These are phyloP conservation scores for Stictonetta naevosa DNA, from an alignment of 2,113 vertebrate species.

Conservation along the genomic window DNA sequence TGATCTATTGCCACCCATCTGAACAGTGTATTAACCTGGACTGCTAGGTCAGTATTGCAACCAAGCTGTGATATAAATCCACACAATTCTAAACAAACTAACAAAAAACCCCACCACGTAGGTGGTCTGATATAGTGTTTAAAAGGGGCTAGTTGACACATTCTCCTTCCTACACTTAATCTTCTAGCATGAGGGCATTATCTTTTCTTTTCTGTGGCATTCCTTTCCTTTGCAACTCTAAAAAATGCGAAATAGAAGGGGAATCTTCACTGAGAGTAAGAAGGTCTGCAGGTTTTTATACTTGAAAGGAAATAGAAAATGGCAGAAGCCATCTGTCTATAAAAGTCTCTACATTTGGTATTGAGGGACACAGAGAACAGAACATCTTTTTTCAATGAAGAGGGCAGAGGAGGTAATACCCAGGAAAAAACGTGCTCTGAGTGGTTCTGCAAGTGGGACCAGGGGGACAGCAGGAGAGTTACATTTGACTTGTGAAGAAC, in stretches of 20 bases:
- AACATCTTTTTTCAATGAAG: background rate
- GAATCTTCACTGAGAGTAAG: background rate
- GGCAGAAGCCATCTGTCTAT: background rate
- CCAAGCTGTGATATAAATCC: background rate
- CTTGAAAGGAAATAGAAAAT: background rate
- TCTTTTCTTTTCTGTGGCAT: background rate
- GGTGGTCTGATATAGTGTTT: background rate
- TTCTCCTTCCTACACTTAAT: background rate
- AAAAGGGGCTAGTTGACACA: background rate
- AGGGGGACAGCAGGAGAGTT: background rate
- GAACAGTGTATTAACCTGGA: background rate
- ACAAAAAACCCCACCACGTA: background rate
- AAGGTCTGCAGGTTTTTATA: background rate
- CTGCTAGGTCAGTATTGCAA: background rate
- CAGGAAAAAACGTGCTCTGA: background rate
- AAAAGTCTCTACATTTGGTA: background rate
- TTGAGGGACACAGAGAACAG: background rate
- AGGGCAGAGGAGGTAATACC: background rate
- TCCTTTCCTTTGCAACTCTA: background rate
- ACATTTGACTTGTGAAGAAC: background rate
- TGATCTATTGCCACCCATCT: background rate
- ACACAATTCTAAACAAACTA: background rate
- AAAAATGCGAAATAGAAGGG: background rate
- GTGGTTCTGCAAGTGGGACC: background rate
- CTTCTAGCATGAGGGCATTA: background rate